Evolutionary conservation across 2,797 vertebrate species (phyloP), one percentile per base, ranked within the genome.

Genomic region (Choloepus didactylus): DNA sequence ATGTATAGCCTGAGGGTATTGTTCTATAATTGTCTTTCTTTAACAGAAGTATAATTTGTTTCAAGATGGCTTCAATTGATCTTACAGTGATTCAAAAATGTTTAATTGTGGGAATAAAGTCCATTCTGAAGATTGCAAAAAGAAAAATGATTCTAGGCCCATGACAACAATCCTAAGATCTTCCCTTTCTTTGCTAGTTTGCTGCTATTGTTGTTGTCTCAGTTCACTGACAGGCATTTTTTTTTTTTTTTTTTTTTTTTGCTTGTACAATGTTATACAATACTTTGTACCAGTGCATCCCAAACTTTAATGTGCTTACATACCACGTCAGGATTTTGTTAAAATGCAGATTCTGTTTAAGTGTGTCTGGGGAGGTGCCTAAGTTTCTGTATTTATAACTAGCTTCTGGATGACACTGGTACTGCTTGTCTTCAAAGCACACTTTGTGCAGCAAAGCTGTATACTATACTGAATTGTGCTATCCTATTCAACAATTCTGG

Each of bases 1-100:
- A 84, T 87, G 92, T 96, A 86, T 59, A 95, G 91, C 96, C 93
- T 38, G 84, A 97, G 91, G 93, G 89, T 79, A 94, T 92, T 95
- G 54, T 91, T 92, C 87, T 90, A 93, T 95, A 95, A 96, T 95
- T 95, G 83, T 85, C 91, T 95, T 94, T 89, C 38, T 88, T 97
- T 88, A 95, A 77, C 56, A 92, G 81, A 93, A 31, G 56, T 87
- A 83, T 85, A 85, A 96, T 97, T 94, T 96, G 51, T 92, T 93
- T 92, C 81, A 62, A 86, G 87, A 89, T 70, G 89, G n/a, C 69
- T 95, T 89, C 67, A 44, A 59, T 49, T 87, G 94, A 92, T 97
- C 77, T 93, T 94, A 72, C 14, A 95, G 51, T 82, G 62, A 95
- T 95, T 96, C 83, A 44, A 92, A 91, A 62, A 83, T 75, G 84